Conservation (phyloP, 2,888 invertebrate species). For the Automeris io region DNA sequence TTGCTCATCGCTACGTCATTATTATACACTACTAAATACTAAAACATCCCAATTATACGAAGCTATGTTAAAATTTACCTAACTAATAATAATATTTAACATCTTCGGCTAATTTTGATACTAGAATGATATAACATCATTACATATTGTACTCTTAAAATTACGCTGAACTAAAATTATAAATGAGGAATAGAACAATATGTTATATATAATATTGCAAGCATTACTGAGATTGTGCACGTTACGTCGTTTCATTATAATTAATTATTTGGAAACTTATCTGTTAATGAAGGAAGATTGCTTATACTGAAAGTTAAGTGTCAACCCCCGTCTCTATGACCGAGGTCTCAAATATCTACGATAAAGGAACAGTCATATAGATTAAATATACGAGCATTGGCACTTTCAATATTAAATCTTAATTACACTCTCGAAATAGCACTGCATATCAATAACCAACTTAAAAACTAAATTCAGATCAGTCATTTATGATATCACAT, state of each 20-base stretch:
- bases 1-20: constrained; percentile 63
- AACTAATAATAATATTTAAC: constrained; percentile 72
- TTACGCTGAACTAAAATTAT: constrained; percentile 70
- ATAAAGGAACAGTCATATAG: constrained; percentile 72
- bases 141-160: constrained; percentile 78
- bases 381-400: constrained; percentile 78
- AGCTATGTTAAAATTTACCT: constrained; percentile 76
- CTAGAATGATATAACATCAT: constrained; percentile 77
- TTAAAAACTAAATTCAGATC: constrained; percentile 79
- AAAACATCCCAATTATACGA: constrained; percentile 77
- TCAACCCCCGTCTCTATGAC: constrained; percentile 11
- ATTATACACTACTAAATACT: constrained; percentile 72
- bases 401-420: constrained; percentile 77
- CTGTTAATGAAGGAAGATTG: constrained; percentile 47
- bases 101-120: constrained; percentile 79
- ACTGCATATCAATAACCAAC: constrained; percentile 77
- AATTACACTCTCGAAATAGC: constrained; percentile 76
- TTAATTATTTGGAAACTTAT: constrained; percentile 48
- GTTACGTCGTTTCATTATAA: constrained; percentile 56
- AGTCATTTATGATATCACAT: constrained; percentile 80
- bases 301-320: constrained; percentile 48
- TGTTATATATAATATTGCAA: constrained; percentile 73
- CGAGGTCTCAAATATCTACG: constrained; percentile 43
- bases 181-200: constrained; percentile 59
- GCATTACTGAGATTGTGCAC: constrained; percentile 77